These are phyloP conservation scores for Pachliopta kotzebuea DNA, from an alignment of 2,888 invertebrate genomes.

Conservation along the genomic window DNA sequence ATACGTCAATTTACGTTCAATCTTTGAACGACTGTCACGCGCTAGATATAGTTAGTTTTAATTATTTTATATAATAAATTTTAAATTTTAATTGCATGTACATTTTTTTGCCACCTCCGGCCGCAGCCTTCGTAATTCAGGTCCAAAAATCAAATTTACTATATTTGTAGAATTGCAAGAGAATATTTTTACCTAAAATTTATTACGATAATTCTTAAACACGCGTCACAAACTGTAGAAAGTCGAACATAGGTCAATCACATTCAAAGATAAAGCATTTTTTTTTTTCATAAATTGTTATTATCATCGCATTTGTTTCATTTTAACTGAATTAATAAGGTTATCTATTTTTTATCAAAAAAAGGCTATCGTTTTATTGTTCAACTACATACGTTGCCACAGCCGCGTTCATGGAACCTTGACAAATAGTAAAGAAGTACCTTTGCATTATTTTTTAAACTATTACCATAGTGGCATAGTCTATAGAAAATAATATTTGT, in stretches of 20 bases:
- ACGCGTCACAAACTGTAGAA: neutral
- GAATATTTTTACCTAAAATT: neutral
- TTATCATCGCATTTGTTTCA: conserved; percentile 1
- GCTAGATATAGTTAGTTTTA: no score
- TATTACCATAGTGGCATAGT: no score
- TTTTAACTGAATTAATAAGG: conserved; percentile 17
- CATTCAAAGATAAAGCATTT: neutral
- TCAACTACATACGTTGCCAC: conserved; percentile 1
- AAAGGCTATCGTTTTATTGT: conserved; percentile 9
- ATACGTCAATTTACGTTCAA: no score
- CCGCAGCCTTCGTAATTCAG: no score
- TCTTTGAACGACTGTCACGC: no score
- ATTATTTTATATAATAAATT: no score
- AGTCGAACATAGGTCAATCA: conserved; percentile 9
- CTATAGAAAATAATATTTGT: no score
- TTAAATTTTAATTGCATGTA: no score
- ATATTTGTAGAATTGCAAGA: neutral
- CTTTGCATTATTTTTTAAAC: no score
- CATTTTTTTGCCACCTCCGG: no score
- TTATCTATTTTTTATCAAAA: conserved; percentile 11
- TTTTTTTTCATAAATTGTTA: conserved; percentile 4
- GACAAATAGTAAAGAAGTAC: neutral
- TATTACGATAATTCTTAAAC: neutral
- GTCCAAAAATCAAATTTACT: no score
- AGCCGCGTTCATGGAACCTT: neutral